A percentile compares a stretch with the other conserved stretches of the same genome.
Evolutionary conservation across 64 coral and sea anemone genomes (phyloP).

Genomic region (Orbicella faveolata): DNA sequence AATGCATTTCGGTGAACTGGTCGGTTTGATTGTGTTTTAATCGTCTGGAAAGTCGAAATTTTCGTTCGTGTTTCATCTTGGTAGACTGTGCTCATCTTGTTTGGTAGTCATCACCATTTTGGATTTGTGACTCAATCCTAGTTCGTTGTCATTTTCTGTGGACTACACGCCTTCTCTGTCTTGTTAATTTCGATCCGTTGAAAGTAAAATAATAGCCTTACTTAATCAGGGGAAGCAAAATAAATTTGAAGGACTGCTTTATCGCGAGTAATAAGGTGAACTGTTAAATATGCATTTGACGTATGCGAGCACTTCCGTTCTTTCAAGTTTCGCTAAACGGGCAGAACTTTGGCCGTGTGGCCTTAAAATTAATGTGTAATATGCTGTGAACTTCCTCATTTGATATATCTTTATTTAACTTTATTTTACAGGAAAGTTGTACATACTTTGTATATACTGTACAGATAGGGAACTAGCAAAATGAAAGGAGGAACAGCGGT

Average conservation of each 20-base stretch:
- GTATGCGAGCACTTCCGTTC: slow-evolving; percentile 34
- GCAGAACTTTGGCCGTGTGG: background rate
- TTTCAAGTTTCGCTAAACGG: background rate
- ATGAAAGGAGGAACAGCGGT: slow-evolving; percentile 82
- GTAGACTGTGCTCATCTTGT: background rate
- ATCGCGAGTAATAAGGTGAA: background rate
- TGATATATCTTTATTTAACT: background rate
- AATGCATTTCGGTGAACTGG: background rate
- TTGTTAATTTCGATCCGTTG: background rate
- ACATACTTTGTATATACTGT: slow-evolving; percentile 98
- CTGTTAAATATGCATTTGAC: slow-evolving; percentile 4
- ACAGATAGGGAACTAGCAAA: slow-evolving; percentile 68
- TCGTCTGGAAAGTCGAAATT: background rate
- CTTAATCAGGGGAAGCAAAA: background rate
- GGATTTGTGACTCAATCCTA: slow-evolving; percentile 46
- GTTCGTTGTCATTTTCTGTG: slow-evolving; percentile 39
- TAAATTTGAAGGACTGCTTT: background rate
- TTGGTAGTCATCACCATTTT: slow-evolving; percentile 38
- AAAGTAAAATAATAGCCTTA: background rate
- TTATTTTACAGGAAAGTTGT: slow-evolving; percentile 72
- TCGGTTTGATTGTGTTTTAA: background rate
- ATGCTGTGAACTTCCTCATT: background rate
- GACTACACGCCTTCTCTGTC: background rate
- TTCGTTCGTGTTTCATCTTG: background rate
- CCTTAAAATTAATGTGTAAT: background rate